Evolutionary conservation across 1,140 invertebrate genomes (phyloP).

Genomic region (Platyura marginata): DNA sequence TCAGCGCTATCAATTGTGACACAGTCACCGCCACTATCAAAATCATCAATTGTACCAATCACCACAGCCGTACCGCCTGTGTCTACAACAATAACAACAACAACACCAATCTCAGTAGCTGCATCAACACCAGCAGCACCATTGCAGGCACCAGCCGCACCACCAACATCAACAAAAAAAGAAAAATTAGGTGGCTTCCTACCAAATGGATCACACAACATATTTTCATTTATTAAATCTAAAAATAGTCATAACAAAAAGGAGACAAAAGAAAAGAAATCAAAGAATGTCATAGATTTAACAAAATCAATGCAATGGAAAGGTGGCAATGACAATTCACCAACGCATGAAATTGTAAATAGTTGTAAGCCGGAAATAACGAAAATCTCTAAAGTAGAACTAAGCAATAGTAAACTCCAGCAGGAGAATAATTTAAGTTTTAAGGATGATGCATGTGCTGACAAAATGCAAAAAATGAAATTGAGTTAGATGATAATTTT

Average conservation of each 20-base stretch:
- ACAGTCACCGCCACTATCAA: neutral
- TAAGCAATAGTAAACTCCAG: neutral
- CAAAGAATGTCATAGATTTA: slow-evolving; percentile 4
- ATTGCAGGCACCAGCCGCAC: neutral
- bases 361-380: too few species aligned
- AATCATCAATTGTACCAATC: neutral
- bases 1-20: neutral
- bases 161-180: slow-evolving; percentile 13
- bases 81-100: slow-evolving; percentile 5
- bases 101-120: neutral
- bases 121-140: neutral
- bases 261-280: slow-evolving; percentile 9
- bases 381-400: neutral
- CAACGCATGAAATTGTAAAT: too few species aligned
- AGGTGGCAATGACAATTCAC: too few species aligned
- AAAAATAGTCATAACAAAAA: slow-evolving; percentile 19
- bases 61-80: neutral
- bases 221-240: slow-evolving; percentile 21
- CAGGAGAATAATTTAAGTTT: neutral
- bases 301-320: neutral
- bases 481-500: too few species aligned
- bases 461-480: neutral
- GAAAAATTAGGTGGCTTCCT: slow-evolving; percentile 22
- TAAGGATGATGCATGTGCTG: neutral
- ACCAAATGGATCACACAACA: slow-evolving; percentile 19